Evolutionary conservation across 1,140 invertebrate species (phyloP), one percentile per base, ranked within the genome.

Genomic region (Cataglyphis hispanica): DNA sequence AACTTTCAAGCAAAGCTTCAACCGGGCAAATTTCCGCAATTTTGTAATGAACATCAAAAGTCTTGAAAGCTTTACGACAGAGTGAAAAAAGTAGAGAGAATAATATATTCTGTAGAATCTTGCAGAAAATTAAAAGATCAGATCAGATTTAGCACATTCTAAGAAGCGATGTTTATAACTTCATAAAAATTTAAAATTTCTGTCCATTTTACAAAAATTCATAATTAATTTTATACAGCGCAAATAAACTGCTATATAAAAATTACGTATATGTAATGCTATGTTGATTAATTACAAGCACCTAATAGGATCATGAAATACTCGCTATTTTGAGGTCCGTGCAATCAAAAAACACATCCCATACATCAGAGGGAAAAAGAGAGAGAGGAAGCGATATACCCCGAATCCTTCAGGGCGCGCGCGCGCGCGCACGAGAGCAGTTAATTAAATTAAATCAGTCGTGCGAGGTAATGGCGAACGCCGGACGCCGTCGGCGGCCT

Each of bases 401-500:
- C 53, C 19, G 67, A 43, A 72, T 25, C 67, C 78, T 83, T 74
- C 19, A 43, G 67, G 78, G 78, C 37, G 37, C 10, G 25, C 37
- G 25, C 37, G 67, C 78, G 67, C 50, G 25, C 37, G 67, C 78
- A 56, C 50, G 22, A 40, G 76, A 58, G 70, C 78, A 83, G 87
- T 89, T 89, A 89, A 89, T 89, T 89, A 89, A 86, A 89, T 89
- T 75, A 83, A 86, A 86, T 89, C 78, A 85, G 84, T 53, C 78
- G 87, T 86, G 81, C 76, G 85, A 89, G 77, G 86, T 89, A 89
- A 89, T 86, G 50, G 74, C 78, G 78, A 89, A 84, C 80, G 78
- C 81, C 74, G 87, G 85, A 87, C 81, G 87, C 89, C 87, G 87
- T 61, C 60, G 74, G 60, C 43, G 64, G 81, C 76, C 78, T 90